These are phyloP conservation scores for Dioctria linearis DNA, from an alignment of 2,888 invertebrate species.

Conservation along the genomic window DNA sequence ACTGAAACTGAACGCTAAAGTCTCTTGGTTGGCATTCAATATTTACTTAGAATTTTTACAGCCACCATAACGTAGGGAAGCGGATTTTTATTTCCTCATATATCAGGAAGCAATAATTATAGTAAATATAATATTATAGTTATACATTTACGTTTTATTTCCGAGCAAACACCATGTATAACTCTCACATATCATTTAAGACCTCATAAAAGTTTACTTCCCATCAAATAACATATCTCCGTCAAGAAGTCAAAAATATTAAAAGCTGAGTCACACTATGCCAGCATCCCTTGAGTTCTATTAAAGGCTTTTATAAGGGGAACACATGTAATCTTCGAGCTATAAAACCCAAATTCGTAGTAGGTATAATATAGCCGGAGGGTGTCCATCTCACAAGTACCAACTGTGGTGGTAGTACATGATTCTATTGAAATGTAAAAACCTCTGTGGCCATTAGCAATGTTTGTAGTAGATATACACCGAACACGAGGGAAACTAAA, in stretches of 20 bases:
- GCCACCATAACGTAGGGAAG: constrained; percentile 2
- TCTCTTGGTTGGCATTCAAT: background rate
- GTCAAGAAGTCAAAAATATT: constrained; percentile 13
- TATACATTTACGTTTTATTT: constrained; percentile 26
- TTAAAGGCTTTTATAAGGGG: constrained; percentile 30
- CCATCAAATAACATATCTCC: background rate
- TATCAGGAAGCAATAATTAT: constrained; percentile 10
- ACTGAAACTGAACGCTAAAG: constrained; percentile 1
- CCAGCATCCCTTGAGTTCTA: constrained; percentile 18
- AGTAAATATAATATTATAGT: background rate
- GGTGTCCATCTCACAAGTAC: background rate
- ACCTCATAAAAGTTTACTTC: constrained; percentile 41
- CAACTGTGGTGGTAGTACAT: background rate
- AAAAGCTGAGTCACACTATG: constrained; percentile 23
- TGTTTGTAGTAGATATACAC: constrained; percentile 2
- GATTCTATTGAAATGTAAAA: constrained; percentile 32
- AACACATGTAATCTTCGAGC: constrained; percentile 40
- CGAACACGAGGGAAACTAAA: constrained; percentile 29
- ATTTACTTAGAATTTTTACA: constrained; percentile 23
- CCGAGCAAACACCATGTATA: constrained; percentile 21
- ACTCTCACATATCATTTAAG: constrained; percentile 43
- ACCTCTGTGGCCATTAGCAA: constrained; percentile 36
- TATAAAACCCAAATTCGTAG: constrained; percentile 32
- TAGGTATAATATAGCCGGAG: background rate
- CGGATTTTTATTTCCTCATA: background rate